phyloP scores from a whole-genome alignment of 2,888 invertebrate species.

The Megastigmus dorsalis region DNA sequence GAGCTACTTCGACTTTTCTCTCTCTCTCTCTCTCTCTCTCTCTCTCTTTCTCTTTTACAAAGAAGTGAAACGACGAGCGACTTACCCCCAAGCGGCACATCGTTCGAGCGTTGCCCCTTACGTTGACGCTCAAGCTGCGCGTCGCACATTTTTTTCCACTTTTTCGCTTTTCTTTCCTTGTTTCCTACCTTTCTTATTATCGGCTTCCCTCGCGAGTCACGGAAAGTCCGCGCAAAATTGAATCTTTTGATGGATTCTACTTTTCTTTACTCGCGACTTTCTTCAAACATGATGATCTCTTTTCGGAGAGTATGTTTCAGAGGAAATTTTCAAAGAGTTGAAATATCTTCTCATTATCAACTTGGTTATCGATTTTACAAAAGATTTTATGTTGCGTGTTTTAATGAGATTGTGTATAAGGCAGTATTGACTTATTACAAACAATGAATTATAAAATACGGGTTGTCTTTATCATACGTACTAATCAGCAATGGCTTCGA shows the following conservation, averaged over 20 bases:
- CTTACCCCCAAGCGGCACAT: constrained; percentile 30
- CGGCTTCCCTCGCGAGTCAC: not conserved
- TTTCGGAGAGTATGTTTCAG: too few species aligned
- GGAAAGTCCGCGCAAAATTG: constrained; percentile 14
- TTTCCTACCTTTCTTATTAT: constrained; percentile 18
- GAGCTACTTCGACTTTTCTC: constrained; percentile 14
- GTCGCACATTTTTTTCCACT: constrained; percentile 11
- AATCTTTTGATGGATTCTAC: constrained; percentile 8
- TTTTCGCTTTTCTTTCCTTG: not conserved
- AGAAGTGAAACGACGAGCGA: constrained; percentile 1
- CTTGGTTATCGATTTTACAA: too few species aligned
- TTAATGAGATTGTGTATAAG: too few species aligned
- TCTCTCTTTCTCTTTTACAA: not conserved
- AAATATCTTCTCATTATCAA: too few species aligned
- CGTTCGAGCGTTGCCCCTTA: constrained; percentile 15
- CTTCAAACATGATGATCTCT: too few species aligned
- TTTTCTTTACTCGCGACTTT: too few species aligned
- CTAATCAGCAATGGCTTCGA: too few species aligned
- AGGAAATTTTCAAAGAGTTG: too few species aligned
- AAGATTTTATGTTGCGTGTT: too few species aligned
- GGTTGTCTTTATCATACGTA: too few species aligned
- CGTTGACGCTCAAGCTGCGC: not conserved
- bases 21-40: not conserved
- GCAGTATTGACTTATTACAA: too few species aligned
- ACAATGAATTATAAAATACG: too few species aligned